Conservation (phyloP, 2,888 invertebrate species). For the Onthophagus sagittarius region DNA sequence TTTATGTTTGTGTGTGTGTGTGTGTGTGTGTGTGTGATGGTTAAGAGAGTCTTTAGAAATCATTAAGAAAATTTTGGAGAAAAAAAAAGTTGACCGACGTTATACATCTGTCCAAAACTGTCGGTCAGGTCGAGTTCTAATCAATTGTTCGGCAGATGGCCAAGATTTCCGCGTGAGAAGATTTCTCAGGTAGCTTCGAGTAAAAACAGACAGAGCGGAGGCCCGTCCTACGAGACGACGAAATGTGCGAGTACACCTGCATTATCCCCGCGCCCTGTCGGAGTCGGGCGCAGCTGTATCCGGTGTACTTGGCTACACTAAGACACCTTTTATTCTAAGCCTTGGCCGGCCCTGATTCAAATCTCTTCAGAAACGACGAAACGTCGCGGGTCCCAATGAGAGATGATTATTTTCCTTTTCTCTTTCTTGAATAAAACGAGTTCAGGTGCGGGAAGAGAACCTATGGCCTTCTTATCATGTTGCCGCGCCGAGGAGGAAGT, state of each 20-base stretch:
- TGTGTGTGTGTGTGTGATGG: no score
- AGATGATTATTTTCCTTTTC: neutral
- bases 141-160: slow-evolving; percentile 2
- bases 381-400: neutral
- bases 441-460: slow-evolving; percentile 3
- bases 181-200: slow-evolving; percentile 31
- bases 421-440: neutral
- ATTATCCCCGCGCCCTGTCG: slow-evolving; percentile 43
- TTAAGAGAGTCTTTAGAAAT: neutral
- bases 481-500: slow-evolving; percentile 27
- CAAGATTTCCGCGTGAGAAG: slow-evolving; percentile 6
- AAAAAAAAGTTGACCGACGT: neutral
- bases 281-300: slow-evolving; percentile 48
- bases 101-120: neutral
- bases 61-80: neutral
- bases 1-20: no score
- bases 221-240: slow-evolving; percentile 1
- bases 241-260: slow-evolving; percentile 44
- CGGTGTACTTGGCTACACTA: slow-evolving; percentile 35
- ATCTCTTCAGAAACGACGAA: slow-evolving; percentile 25
- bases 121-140: neutral
- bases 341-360: slow-evolving; percentile 34
- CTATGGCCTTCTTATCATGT: slow-evolving; percentile 25
- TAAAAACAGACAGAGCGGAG: slow-evolving; percentile 10
- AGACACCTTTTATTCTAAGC: slow-evolving; percentile 39